Evolutionary conservation across 2,888 invertebrate species (phyloP), one percentile per base, ranked within the genome.

Genomic region (Rhabditoides inermis): DNA sequence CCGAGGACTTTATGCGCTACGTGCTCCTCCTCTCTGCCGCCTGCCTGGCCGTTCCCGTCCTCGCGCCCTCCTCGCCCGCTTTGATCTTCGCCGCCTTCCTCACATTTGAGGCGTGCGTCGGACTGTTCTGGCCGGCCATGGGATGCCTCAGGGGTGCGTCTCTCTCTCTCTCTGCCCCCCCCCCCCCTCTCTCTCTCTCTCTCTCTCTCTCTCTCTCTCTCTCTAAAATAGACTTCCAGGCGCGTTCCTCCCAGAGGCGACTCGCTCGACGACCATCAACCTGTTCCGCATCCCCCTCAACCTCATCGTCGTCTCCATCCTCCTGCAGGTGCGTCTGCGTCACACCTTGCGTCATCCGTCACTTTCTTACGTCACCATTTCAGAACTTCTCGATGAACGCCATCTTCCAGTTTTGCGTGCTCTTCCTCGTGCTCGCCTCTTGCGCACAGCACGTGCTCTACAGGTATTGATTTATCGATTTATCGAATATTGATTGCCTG

Each of bases 91-190:
- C 62, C 25, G 77, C 78, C 2, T 81, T 81, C 68, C 64, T 80
- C 47, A 68, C 80, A 15, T 81, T 81, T 72, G 81, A 81, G 65
- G 69, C 75, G 20, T 73, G 72, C 54, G 80, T 81, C 28, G 81
- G 81, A 28, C 76, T 81, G 51, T 81, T 81, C 65, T 81, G 81
- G 81, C 81, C 81, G 3, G 77, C 80, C 10, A 76, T 81, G 70
- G 77, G 79, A 35, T 78, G 77, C 46, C 77, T 80, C 75, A 70
- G 80, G 35, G 59, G 65, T 40, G 36, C 35, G 35, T n/a, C n/a
- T n/a, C n/a, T n/a, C n/a, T n/a, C n/a, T n/a, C n/a, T n/a, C n/a
- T n/a, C n/a, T n/a, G n/a, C n/a, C n/a, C 32, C 15, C 6, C 32
- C 32, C 7, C 15, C 15, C 15, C 32, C 32, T 32, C 12, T n/a